Conservation (phyloP, 2,888 invertebrate species). For the Hipparchia sbordonii region DNA sequence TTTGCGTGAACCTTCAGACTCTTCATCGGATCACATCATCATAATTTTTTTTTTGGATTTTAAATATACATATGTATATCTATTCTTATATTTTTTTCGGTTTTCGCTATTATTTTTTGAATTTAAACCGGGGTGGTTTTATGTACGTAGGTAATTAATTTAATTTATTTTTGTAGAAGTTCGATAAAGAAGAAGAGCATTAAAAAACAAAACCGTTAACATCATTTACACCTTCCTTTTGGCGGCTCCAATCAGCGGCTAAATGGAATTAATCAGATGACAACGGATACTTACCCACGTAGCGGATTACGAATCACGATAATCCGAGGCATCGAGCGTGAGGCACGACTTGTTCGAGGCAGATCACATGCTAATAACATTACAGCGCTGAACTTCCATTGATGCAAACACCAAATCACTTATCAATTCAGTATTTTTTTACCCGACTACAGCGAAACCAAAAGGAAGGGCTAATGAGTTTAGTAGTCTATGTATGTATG, state of each 20-base stretch:
- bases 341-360: conserved; percentile 53
- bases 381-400: not conserved
- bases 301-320: conserved; percentile 50
- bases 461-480: no score
- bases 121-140: no score
- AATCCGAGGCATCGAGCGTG: conserved; percentile 65
- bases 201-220: not conserved
- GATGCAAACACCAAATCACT: not conserved
- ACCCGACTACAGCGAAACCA: no score
- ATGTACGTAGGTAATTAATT: no score
- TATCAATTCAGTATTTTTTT: not conserved
- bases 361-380: not conserved
- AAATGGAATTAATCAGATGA: conserved; percentile 3
- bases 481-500: no score
- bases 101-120: no score
- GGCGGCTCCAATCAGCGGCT: not conserved
- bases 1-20: no score
- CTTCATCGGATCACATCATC: no score
- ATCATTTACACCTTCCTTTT: not conserved
- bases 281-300: conserved; percentile 1
- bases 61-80: no score
- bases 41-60: no score
- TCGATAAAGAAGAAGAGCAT: not conserved
- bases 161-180: no score
- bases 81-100: no score